Evolutionary conservation across 1,140 invertebrate genomes (phyloP).

Genomic region (Dreissena rostriformis): DNA sequence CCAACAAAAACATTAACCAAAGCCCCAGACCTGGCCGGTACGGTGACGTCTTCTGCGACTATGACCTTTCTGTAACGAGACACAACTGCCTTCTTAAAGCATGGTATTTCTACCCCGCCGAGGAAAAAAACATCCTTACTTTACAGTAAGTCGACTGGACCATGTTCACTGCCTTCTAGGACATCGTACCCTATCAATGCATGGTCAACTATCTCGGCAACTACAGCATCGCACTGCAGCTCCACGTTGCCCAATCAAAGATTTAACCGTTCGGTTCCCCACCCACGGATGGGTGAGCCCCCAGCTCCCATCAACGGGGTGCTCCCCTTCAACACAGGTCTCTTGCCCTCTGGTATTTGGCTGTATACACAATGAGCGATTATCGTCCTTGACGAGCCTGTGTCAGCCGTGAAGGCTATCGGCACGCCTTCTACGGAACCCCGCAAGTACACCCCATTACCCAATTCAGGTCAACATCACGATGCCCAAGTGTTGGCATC

Average conservation of each 20-base stretch:
- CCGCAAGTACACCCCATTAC: not conserved
- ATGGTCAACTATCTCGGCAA: slow-evolving; percentile 1
- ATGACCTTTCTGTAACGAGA: not conserved
- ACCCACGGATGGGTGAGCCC: not conserved
- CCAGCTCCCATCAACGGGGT: not conserved
- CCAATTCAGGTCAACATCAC: not conserved
- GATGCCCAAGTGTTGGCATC: not conserved
- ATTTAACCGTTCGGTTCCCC: not conserved
- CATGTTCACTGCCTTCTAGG: not conserved
- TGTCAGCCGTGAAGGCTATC: not conserved
- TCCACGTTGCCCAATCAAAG: not conserved
- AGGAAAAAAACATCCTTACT: slow-evolving; percentile 2
- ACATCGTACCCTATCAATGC: not conserved
- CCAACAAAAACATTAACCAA: slow-evolving; percentile 5
- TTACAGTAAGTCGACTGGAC: slow-evolving; percentile 1
- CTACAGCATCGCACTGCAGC: not conserved
- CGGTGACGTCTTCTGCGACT: not conserved
- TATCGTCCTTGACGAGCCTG: not conserved
- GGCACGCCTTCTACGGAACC: not conserved
- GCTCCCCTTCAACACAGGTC: not conserved
- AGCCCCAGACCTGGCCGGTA: not conserved
- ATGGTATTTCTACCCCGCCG: not conserved
- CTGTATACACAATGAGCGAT: not conserved
- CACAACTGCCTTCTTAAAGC: not conserved
- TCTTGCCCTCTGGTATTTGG: not conserved